A percentile compares a stretch with the other conserved stretches of the same genome.
These are phyloP conservation scores for Desoria tigrina DNA, from an alignment of 2,888 invertebrate genomes.

Conservation along the genomic window DNA sequence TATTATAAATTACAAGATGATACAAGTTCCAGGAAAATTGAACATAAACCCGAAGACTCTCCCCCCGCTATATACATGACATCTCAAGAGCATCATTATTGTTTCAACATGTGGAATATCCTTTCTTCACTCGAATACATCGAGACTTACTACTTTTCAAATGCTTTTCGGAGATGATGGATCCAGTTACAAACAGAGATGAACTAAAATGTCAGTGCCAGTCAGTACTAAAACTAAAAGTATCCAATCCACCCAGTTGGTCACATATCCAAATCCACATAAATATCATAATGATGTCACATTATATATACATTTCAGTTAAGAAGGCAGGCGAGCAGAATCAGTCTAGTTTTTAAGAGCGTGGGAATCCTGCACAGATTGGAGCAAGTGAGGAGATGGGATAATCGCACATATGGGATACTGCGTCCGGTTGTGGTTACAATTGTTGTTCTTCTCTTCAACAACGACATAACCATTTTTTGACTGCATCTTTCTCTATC, in stretches of 20 bases:
- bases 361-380: conserved; percentile 51
- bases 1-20: no score
- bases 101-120: no score
- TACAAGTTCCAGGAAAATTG: background rate
- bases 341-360: conserved; percentile 28
- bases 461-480: background rate
- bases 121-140: no score
- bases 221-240: no score
- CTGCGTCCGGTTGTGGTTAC: conserved; percentile 49
- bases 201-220: no score
- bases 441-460: conserved; percentile 14
- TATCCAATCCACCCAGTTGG: background rate
- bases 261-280: conserved; percentile 8
- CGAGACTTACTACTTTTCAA: no score
- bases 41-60: background rate
- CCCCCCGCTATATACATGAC: background rate
- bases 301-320: background rate
- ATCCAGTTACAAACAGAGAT: conserved; percentile 7
- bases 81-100: no score
- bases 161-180: conserved; percentile 15
- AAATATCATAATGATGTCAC: conserved; percentile 2
- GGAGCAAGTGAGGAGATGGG: conserved; percentile 15
- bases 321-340: background rate
- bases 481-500: no score
- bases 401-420: conserved; percentile 33